Evolutionary conservation across 2,113 vertebrate species (phyloP).

Genomic region (Bubo scandiacus): DNA sequence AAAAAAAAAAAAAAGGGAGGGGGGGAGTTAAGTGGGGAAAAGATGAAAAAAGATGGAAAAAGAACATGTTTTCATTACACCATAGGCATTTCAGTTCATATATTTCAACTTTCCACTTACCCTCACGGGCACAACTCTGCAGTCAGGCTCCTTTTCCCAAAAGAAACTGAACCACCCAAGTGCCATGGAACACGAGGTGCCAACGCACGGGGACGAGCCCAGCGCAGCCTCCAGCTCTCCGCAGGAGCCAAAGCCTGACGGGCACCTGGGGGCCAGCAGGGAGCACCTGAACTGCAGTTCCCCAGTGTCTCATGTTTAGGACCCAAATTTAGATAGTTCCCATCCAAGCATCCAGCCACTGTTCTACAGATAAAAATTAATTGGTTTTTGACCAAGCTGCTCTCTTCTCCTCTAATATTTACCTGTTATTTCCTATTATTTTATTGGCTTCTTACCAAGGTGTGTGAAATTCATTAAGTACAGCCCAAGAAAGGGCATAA

Average conservation of each 20-base stretch:
- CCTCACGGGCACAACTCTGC: neutral
- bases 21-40: neutral
- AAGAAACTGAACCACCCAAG: neutral
- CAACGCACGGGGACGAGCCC: neutral
- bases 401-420: neutral
- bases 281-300: neutral
- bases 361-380: neutral
- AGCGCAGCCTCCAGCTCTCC: neutral
- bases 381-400: neutral
- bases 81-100: neutral
- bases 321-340: neutral
- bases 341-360: neutral
- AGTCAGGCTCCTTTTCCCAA: neutral
- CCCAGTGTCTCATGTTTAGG: neutral
- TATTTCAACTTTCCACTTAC: neutral
- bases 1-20: too few species aligned
- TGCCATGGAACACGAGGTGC: neutral
- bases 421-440: neutral
- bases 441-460: neutral
- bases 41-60: neutral
- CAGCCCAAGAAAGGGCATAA: neutral
- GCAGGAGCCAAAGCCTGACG: neutral
- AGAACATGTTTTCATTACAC: neutral
- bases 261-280: neutral
- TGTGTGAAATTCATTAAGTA: neutral